A percentile compares a stretch with the other conserved stretches of the same genome.
Evolutionary conservation across 2,113 vertebrate genomes (phyloP).

Genomic region (Cochlearius cochlearius): DNA sequence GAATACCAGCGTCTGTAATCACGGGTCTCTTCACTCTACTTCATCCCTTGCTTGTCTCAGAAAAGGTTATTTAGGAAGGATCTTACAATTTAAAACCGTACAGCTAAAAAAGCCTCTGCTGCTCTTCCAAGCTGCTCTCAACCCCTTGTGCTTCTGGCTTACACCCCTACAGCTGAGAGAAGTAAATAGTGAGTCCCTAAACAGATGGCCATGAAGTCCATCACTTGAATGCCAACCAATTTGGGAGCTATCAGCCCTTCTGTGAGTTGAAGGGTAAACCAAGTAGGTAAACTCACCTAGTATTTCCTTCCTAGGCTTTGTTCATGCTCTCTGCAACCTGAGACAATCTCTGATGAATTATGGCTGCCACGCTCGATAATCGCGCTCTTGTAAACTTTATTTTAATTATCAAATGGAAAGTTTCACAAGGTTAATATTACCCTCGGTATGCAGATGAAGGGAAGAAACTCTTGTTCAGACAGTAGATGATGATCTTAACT

Average conservation of each 20-base stretch:
- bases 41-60: not conserved
- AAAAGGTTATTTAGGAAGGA: not conserved
- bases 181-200: not conserved
- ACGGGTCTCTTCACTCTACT: not conserved
- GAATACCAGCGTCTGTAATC: not conserved
- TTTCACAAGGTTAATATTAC: not conserved
- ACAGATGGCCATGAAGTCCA: not conserved
- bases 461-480: not conserved
- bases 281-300: not conserved
- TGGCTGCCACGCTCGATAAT: too few relatives aligned
- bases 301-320: not conserved
- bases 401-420: not conserved
- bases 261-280: not conserved
- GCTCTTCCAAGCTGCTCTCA: not conserved
- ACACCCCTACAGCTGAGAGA: not conserved
- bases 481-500: not conserved
- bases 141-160: not conserved
- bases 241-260: not conserved
- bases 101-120: not conserved
- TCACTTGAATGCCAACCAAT: not conserved
- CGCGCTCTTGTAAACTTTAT: not conserved
- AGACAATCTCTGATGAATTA: not conserved
- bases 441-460: not conserved
- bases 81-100: not conserved
- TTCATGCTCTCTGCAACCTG: not conserved